A percentile compares a stretch with the other conserved stretches of the same genome.
Evolutionary conservation across 1,140 invertebrate genomes (phyloP).

Genomic region (Papilio aristodemus): DNA sequence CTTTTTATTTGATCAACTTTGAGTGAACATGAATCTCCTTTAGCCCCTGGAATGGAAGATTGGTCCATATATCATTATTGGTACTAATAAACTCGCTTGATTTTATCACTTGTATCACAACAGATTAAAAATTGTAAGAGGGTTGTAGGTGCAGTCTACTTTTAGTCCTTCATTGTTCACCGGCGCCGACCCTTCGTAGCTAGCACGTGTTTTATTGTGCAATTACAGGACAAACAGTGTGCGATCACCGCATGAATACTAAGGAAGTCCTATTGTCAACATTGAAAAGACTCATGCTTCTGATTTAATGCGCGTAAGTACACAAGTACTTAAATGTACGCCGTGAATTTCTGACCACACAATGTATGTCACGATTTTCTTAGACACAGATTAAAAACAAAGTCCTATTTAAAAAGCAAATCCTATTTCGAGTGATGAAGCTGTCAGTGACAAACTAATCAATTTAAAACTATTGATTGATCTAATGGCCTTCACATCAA

Average conservation of each 20-base stretch:
- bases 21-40: neutral
- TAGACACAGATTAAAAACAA: neutral
- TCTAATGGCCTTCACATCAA: too few species aligned
- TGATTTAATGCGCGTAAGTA: slow-evolving; percentile 21
- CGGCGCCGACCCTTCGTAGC: slow-evolving; percentile 57
- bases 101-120: slow-evolving; percentile 39
- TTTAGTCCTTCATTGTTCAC: slow-evolving; percentile 61
- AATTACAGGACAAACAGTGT: slow-evolving; percentile 69
- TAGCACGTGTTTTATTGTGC: slow-evolving; percentile 75
- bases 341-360: neutral
- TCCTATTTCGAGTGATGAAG: neutral
- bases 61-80: too few species aligned
- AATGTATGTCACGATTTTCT: neutral
- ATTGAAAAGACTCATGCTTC: slow-evolving; percentile 26
- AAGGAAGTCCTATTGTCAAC: slow-evolving; percentile 59
- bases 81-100: slow-evolving; percentile 32
- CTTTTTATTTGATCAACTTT: neutral
- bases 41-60: neutral
- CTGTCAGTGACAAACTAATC: neutral
- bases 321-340: neutral
- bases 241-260: slow-evolving; percentile 52
- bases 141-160: slow-evolving; percentile 50
- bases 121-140: slow-evolving; percentile 37
- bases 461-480: neutral
- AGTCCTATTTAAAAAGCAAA: neutral